Evolutionary conservation across 1,140 invertebrate species (phyloP).

Genomic region (Calephelis nemesis): DNA sequence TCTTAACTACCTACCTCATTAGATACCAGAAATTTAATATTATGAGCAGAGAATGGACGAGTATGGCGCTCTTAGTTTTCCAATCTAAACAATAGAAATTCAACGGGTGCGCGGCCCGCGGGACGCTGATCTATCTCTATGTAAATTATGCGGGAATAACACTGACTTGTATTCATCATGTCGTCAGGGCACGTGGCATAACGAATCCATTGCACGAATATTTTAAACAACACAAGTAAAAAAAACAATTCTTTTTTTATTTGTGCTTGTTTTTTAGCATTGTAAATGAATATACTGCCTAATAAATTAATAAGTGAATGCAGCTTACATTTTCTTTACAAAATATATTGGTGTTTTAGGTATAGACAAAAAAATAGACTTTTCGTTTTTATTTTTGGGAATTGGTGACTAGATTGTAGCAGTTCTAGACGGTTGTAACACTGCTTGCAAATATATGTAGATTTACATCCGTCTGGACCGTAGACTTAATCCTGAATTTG

Average conservation of each 20-base stretch:
- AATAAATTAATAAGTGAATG: no score
- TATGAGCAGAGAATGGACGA: constrained; percentile 48
- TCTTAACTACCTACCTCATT: constrained; percentile 16
- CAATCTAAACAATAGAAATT: constrained; percentile 79
- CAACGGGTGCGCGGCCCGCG: constrained; percentile 71
- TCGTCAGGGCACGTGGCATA: constrained; percentile 50
- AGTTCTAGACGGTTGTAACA: no score
- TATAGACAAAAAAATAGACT: no score
- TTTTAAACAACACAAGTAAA: constrained; percentile 19
- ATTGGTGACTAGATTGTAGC: no score
- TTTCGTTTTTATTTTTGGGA: no score
- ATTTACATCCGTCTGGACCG: no score
- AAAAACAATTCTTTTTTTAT: not conserved
- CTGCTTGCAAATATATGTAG: no score
- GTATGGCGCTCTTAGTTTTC: constrained; percentile 69
- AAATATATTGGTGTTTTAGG: no score
- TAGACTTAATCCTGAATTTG: no score
- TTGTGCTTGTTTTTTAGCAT: not conserved
- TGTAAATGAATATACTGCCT: not conserved
- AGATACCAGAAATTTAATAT: constrained; percentile 62
- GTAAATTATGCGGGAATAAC: constrained; percentile 76
- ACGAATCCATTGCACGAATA: constrained; percentile 11
- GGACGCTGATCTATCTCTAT: constrained; percentile 75
- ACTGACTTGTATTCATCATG: constrained; percentile 66
- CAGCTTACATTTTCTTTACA: no score